These are phyloP conservation scores for Hydroisotoma schaefferi DNA, from an alignment of 2,888 invertebrate species.

Conservation along the genomic window DNA sequence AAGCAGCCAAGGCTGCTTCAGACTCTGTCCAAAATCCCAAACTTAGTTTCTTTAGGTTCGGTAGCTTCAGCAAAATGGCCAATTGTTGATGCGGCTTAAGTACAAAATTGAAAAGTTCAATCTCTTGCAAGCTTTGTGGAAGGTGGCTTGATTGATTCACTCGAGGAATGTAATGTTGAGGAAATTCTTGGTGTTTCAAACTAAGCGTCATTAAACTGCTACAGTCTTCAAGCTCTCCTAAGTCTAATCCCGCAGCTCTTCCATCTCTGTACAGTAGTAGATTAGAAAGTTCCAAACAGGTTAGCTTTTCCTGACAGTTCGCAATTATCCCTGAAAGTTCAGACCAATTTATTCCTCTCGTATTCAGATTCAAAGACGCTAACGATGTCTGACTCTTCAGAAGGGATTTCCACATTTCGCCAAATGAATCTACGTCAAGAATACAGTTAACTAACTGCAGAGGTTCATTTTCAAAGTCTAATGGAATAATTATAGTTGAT, in stretches of 20 bases:
- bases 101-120: background rate
- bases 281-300: background rate
- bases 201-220: background rate
- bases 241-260: background rate
- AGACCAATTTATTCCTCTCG: background rate
- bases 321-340: background rate
- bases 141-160: background rate
- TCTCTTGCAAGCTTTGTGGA: background rate
- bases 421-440: background rate
- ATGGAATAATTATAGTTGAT: background rate
- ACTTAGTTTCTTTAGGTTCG: background rate
- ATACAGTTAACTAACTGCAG: background rate
- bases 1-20: background rate
- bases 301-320: background rate
- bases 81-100: background rate
- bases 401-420: background rate
- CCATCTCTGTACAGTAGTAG: background rate
- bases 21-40: background rate
- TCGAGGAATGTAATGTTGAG: background rate
- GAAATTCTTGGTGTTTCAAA: background rate
- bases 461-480: background rate
- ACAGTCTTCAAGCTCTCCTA: background rate
- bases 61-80: background rate
- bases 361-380: background rate
- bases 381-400: background rate